Percentiles rank a stretch among this genome's conserved stretches.
Evolutionary conservation across 1,140 invertebrate species (phyloP).

Genomic region (Scaptodrosophila lebanonensis): DNA sequence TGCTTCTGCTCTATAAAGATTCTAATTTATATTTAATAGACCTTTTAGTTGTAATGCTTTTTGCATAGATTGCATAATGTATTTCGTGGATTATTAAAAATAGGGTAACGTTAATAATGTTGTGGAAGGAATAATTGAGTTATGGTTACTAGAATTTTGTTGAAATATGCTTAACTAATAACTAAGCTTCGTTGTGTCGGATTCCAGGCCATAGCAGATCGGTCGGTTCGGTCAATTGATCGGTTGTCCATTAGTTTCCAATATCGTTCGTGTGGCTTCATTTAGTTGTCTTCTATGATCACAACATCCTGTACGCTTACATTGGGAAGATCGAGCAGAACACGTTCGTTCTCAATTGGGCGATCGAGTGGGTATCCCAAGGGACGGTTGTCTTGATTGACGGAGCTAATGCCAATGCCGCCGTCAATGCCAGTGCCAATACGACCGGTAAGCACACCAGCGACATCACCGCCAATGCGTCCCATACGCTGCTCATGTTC

Average conservation of each 20-base stretch:
- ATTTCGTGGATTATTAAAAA: constrained; percentile 30
- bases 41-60: constrained; percentile 38
- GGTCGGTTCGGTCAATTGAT: neutral
- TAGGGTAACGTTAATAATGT: too few relatives aligned
- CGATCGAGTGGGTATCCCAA: constrained; percentile 77
- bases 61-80: constrained; percentile 50
- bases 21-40: neutral
- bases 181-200: constrained; percentile 13
- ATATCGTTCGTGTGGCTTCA: neutral
- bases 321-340: constrained; percentile 63
- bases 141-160: too few relatives aligned
- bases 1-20: neutral
- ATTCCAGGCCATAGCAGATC: neutral
- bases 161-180: too few relatives aligned
- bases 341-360: constrained; percentile 53
- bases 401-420: constrained; percentile 39
- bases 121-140: too few relatives aligned
- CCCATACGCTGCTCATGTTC: constrained; percentile 1
- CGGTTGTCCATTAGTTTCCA: neutral
- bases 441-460: too few relatives aligned
- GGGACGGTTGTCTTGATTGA: constrained; percentile 40
- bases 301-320: constrained; percentile 64
- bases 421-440: neutral
- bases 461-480: constrained; percentile 12
- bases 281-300: constrained; percentile 64